Evolutionary conservation across 2,113 vertebrate species (phyloP), one percentile per base, ranked within the genome.

Genomic region (Melanerpes aurifrons): DNA sequence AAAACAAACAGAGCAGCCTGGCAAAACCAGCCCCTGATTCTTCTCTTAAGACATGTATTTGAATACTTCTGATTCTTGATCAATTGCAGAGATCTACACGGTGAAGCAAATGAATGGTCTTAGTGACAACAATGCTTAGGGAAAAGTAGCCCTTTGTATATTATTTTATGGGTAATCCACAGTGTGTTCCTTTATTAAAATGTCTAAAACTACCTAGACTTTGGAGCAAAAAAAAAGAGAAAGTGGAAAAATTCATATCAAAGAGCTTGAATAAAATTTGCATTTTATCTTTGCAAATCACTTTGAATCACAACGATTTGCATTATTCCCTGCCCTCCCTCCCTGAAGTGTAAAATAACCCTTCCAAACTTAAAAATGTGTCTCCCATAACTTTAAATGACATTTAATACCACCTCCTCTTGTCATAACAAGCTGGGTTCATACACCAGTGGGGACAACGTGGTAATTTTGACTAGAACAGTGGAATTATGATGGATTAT

Each of bases 401-500:
- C 62, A 64, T 25, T 43, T 83, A 82, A 86, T 81, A 54, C 11
- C 17, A 31, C 37, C 58, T 74, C 9, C 17, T 83, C 45, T 74
- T 92, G 72, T 93, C 86, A 74, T 63, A 95, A 66, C 62, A 89
- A 93, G 80, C 21, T 32, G 63, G 12, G 11, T 12, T 95, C 10
- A 48, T 66, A 35, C 22, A 90, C 48, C 58, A 88, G 47, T 82
- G 64, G 31, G 32, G 28, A 16, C 37, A 77, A 53, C 0, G 0
- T 64, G 43, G 31, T 47, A 83, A 70, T 70, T 94, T 91, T 83
- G 66, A 71, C 70, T 86, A 89, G 75, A 95, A 76, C 56, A 89
- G n/a, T 63, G 19, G 37, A 91, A 94, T 91, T 84, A 76, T 76
- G 58, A 50, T 50, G 35, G 40, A 92, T 92, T 95, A 92, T 88